These are phyloP conservation scores for Trematomus bernacchii DNA, from an alignment of 2,797 vertebrate species.

Conservation along the genomic window DNA sequence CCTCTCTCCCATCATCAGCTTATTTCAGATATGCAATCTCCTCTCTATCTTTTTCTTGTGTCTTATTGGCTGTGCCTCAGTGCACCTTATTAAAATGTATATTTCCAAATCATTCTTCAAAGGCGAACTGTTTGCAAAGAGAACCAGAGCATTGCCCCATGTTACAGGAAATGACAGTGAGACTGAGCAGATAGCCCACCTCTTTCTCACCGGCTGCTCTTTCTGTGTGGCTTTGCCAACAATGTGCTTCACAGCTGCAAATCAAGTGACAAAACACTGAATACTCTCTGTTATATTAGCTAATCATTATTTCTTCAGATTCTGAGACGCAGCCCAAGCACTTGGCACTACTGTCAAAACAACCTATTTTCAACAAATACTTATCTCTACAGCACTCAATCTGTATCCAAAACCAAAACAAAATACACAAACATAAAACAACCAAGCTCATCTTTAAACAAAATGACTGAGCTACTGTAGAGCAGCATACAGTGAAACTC, in stretches of 20 bases:
- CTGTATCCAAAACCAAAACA: constrained; percentile 23
- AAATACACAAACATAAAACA: constrained; percentile 19
- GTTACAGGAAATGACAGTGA: constrained; percentile 79
- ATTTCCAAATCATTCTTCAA: constrained; percentile 80
- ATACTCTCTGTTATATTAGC: constrained; percentile 21
- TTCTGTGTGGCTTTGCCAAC: constrained; percentile 13
- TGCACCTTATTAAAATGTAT: constrained; percentile 82
- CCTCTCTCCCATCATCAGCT: constrained; percentile 59
- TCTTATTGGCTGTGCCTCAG: constrained; percentile 63
- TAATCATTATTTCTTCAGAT: constrained; percentile 23
- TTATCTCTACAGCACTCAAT: background rate
- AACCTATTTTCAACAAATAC: constrained; percentile 37
- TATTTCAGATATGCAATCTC: constrained; percentile 77
- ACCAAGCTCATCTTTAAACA: constrained; percentile 17
- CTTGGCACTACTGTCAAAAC: constrained; percentile 4
- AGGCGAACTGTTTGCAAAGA: constrained; percentile 68
- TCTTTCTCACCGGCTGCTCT: constrained; percentile 19
- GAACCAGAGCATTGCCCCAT: constrained; percentile 53
- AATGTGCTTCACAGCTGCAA: constrained; percentile 19
- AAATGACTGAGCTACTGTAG: constrained; percentile 8
- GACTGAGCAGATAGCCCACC: constrained; percentile 52
- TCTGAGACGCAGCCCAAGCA: constrained; percentile 19
- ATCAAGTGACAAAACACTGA: constrained; percentile 27
- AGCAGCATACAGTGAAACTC: constrained; percentile 35
- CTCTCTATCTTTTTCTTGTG: constrained; percentile 67